Evolutionary conservation across 1,140 invertebrate genomes (phyloP).

Genomic region (Drosophila leontia): DNA sequence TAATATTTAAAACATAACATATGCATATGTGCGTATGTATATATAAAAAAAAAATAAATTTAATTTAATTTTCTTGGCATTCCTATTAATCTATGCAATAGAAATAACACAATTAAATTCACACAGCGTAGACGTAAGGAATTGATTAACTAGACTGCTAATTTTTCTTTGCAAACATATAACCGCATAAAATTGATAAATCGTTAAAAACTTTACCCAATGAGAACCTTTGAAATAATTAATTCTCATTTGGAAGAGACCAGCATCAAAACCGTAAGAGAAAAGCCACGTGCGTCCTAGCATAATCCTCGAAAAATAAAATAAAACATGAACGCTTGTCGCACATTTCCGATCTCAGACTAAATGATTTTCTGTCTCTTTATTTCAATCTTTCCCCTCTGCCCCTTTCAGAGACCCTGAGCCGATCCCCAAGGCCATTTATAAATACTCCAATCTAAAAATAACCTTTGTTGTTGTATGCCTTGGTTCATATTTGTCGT

Average conservation of each 20-base stretch:
- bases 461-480: constrained; percentile 59
- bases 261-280: background rate
- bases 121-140: background rate
- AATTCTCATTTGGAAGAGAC: background rate
- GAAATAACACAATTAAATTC: background rate
- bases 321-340: constrained; percentile 9
- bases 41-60: no score
- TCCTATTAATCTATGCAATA: no score
- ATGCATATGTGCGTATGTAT: no score
- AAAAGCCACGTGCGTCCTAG: background rate
- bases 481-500: constrained; percentile 20
- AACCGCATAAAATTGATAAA: background rate
- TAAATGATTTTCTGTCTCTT: constrained; percentile 1
- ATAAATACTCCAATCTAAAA: constrained; percentile 80
- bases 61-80: no score
- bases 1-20: no score
- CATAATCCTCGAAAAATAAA: background rate
- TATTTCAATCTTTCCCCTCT: background rate
- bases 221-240: background rate
- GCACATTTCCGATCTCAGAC: constrained; percentile 9
- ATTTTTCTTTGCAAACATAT: background rate
- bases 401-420: constrained; percentile 16
- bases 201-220: background rate
- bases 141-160: background rate
- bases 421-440: constrained; percentile 73